Percentiles rank a stretch among this genome's conserved stretches.
phyloP scores from a whole-genome alignment of 2,888 invertebrate species.

The Strigamia crassipes region DNA sequence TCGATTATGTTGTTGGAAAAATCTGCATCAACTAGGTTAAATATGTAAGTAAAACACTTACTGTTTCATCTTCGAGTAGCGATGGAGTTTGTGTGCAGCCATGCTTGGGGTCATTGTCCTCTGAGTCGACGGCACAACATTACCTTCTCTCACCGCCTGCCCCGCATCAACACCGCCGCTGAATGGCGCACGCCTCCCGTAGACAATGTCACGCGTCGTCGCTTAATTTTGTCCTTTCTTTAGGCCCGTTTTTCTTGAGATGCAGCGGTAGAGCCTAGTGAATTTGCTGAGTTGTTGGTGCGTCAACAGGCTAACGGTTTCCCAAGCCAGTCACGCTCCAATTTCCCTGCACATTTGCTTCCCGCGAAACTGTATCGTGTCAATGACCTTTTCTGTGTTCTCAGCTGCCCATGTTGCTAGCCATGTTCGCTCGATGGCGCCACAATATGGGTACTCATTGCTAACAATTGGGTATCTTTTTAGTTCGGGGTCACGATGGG shows the following conservation, averaged over 20 bases:
- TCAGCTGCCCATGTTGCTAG: slow-evolving; percentile 13
- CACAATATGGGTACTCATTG: neutral
- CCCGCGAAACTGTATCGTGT: slow-evolving; percentile 44
- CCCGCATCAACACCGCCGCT: slow-evolving; percentile 22
- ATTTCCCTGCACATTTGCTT: slow-evolving; percentile 44
- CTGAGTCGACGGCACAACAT: slow-evolving; percentile 33
- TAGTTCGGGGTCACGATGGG: neutral
- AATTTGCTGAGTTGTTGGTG: slow-evolving; percentile 33
- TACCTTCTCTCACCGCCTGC: slow-evolving; percentile 32
- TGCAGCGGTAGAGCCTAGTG: slow-evolving; percentile 4
- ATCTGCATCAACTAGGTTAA: slow-evolving; percentile 20
- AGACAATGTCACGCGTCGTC: slow-evolving; percentile 40
- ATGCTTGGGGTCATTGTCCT: slow-evolving; percentile 45
- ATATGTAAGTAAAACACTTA: slow-evolving; percentile 31
- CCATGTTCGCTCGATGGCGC: neutral
- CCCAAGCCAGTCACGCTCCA: slow-evolving; percentile 44
- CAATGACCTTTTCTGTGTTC: slow-evolving; percentile 43
- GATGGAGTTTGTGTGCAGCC: slow-evolving; percentile 42
- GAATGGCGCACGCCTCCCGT: neutral
- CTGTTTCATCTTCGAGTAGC: slow-evolving; percentile 32
- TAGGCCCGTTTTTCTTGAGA: slow-evolving; percentile 1
- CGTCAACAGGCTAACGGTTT: slow-evolving; percentile 42
- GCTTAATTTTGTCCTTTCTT: neutral
- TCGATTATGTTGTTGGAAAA: neutral
- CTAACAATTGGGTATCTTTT: slow-evolving; percentile 5